A percentile compares a stretch with the other conserved stretches of the same genome.
Conservation (phyloP, 2,113 vertebrate genomes). For the Morone chrysops region DNA sequence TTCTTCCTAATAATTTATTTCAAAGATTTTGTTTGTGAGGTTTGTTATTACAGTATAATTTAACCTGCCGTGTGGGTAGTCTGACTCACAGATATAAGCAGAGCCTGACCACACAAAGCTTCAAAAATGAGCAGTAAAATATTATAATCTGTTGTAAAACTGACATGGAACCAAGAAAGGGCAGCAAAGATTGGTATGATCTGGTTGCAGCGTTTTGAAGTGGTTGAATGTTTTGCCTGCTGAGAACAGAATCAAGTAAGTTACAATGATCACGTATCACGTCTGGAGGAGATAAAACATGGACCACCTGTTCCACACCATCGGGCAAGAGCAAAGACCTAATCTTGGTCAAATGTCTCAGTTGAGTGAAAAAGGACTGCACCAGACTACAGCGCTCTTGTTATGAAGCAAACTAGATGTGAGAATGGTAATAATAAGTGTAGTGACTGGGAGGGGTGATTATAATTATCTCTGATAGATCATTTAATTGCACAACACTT, state of each 20-base stretch:
- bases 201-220: no score
- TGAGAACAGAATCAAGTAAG: no score
- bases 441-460: background rate
- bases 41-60: no score
- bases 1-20: background rate
- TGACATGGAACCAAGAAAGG: no score
- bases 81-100: no score
- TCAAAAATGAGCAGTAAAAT: no score
- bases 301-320: background rate
- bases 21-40: background rate
- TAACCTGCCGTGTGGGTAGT: no score
- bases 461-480: slow-evolving; percentile 7
- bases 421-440: background rate
- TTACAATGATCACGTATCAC: background rate
- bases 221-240: no score
- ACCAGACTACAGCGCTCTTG: no score
- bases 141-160: no score
- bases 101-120: no score
- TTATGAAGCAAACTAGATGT: background rate
- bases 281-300: background rate
- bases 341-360: background rate
- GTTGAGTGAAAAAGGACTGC: background rate
- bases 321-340: background rate
- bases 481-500: background rate
- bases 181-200: no score